Base-by-base conservation (phyloP, 2,113 vertebrate genomes). In the Murina feae region DNA sequence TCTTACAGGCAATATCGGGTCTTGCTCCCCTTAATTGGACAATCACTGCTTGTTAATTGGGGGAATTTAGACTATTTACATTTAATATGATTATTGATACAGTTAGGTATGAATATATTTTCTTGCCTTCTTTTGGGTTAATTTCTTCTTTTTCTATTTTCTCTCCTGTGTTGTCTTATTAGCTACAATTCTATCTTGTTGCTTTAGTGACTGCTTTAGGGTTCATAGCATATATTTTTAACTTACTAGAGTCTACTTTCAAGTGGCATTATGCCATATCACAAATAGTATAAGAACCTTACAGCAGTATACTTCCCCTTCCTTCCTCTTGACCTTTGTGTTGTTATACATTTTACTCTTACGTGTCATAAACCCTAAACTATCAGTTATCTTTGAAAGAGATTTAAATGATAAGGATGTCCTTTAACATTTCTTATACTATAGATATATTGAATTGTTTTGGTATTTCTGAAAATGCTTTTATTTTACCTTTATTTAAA, bases 301-400 rank as follows among this genome's bases (percentile, higher is more conserved):
- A n/a, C 58, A 74, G 74, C 5, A 51, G n/a, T 42, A 79, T 47
- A 83, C 2, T 78, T 69, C 63, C 11, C 66, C 68, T 79, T 93
- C 76, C 72, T 91, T 88, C 55, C 53, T 90, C 6, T 25, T 86
- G 87, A 86, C 11, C 39, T 96, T 95, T 82, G 49, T 82, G 23
- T 30, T 96, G 35, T 68, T 58, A 89, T 16, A 80, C 30, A 91
- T 80, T 93, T 91, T 88, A 88, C 12, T 58, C 79, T 85, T 69
- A 84, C 14, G 80, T 76, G 30, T 42, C 66, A 75, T 85, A 69
- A 83, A 37, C 21, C 51, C 32, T 84, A 95, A 75, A 60, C 5
- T 74, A 11, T n/a, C 44, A 95, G 89, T 76, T 83, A 44, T 55
- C 71, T 75, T 80, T 88, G 66, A 95, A 85, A 76, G 84, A 76